Evolutionary conservation across 2,888 invertebrate species (phyloP).

Genomic region (Ischnura elegans): DNA sequence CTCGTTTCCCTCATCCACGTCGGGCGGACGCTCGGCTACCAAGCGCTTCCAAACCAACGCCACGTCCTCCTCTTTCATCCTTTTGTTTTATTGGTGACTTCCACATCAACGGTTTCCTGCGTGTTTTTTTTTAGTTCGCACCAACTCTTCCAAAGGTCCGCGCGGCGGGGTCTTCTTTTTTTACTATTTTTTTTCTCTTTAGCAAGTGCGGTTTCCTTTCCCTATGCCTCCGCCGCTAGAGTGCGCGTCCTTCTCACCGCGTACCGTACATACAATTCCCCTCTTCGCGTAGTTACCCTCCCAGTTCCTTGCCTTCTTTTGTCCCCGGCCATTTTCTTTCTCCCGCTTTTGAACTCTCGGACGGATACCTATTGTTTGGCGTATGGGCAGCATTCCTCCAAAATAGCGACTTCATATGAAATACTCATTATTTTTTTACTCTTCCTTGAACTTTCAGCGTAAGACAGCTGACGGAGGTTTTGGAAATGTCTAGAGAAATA

Average conservation of each 20-base stretch:
- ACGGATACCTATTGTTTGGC: neutral
- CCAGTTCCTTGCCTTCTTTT: neutral
- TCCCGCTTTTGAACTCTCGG: neutral
- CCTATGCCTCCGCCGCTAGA: neutral
- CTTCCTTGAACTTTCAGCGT: neutral
- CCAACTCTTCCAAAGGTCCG: neutral
- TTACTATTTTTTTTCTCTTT: too few species aligned
- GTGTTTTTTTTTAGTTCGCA: neutral
- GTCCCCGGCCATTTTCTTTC: neutral
- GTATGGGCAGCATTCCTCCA: neutral
- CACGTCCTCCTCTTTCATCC: neutral
- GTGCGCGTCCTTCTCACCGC: too few species aligned
- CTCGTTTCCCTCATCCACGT: neutral
- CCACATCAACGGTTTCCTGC: neutral
- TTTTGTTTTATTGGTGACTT: constrained; percentile 35
- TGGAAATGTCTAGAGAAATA: too few species aligned
- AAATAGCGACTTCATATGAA: neutral
- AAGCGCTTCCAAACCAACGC: neutral
- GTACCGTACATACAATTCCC: neutral
- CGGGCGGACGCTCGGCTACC: neutral
- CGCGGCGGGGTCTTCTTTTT: too few species aligned
- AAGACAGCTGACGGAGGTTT: too few species aligned
- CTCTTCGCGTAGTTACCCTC: neutral
- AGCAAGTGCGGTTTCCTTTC: neutral
- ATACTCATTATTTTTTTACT: neutral